Evolutionary conservation across 2,113 vertebrate genomes (phyloP), one percentile per base, ranked within the genome.

Genomic region (pig (Sus scrofa)): DNA sequence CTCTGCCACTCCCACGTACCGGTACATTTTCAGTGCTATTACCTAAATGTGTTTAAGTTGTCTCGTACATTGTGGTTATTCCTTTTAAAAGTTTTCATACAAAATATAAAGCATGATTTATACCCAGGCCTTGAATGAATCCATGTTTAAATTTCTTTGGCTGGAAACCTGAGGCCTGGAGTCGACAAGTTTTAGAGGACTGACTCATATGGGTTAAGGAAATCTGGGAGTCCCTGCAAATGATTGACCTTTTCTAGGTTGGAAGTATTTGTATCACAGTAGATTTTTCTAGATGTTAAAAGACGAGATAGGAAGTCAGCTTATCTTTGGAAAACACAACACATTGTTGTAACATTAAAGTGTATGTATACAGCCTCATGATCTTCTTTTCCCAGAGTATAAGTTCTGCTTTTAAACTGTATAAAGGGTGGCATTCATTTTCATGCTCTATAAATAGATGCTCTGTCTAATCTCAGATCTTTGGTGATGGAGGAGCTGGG

Each of bases 101-200:
- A 74, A 85, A 87, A 65, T 44, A 24, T 54, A 81, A 91, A 56
- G 24, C 24, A n/a, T 74, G 14, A 2, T 77, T 87, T 89, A 62
- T 63, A 77, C 12, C 7, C 32, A 13, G 62, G 6, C 14, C 60
- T 89, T 81, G 26, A 96, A 50, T 91, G 30, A 87, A 60, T 92
- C 24, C 19, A 4, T 84, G 15, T 81, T 87, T 90, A 92, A 75
- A 70, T 82, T n/a, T 82, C n/a, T 94, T 85, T 85, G 68, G 9
- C 37, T 79, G 89, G 15, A 87, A 94, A 62, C 63, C 39, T 86
- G 11, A 71, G 44, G 73, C n/a, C 44, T 30, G 37, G 73, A 82
- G 70, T 74, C 30, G 26, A 0, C 1, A 6, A 73, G 32, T 78
- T 68, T 82, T n/a, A 74, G 62, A 86, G 18, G 8, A 1, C 26